Base-by-base conservation (phyloP, 35 echinoderm and acorn worm genomes). In the Strongylocentrotus purpuratus region DNA sequence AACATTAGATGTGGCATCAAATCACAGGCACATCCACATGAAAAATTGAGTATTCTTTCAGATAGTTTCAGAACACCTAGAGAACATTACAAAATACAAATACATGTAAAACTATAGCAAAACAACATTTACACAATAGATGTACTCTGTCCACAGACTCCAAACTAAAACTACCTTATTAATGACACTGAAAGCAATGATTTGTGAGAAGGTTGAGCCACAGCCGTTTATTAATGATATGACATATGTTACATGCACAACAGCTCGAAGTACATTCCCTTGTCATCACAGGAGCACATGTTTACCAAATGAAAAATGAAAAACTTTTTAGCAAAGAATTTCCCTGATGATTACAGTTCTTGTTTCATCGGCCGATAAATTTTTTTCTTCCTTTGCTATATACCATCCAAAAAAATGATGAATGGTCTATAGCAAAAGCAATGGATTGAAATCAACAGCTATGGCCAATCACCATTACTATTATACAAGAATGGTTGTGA, bases 141-240 rank as follows among this genome's bases (percentile, higher is more conserved):
- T 28, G 7, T 18, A 31, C 18, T 4, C 22, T n/a, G 20, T 78
- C 20, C 35, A 41, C 35, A 41, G 3, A 41, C 35, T 41, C 35
- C 35, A 41, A 41, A 41, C 35, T 41, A 0, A 41, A 41, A 0
- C 0, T 41, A 78, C 65, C 7, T 59, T 78, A 78, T 28, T 78
- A 22, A 78, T 28, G 65, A 78, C 65, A 78, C 2, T 7, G 65
- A 78, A 78, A n/a, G 65, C 65, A 28, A n/a, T 89, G 12, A 41
- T 89, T 89, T 89, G 91, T 52, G 91, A 58, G 91, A 93, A 50
- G 91, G 41, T 91, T 91, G 89, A 91, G 32, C 89, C 89, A 91
- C 46, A 91, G 89, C 89, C 89, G 33, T 91, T 91, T 91, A 91
- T 45, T 91, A 9, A 33, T 86, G 85, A 31, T 31, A 86, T 86